Conservation (phyloP, 2,797 vertebrate species). For the Cetoscarus ocellatus region DNA sequence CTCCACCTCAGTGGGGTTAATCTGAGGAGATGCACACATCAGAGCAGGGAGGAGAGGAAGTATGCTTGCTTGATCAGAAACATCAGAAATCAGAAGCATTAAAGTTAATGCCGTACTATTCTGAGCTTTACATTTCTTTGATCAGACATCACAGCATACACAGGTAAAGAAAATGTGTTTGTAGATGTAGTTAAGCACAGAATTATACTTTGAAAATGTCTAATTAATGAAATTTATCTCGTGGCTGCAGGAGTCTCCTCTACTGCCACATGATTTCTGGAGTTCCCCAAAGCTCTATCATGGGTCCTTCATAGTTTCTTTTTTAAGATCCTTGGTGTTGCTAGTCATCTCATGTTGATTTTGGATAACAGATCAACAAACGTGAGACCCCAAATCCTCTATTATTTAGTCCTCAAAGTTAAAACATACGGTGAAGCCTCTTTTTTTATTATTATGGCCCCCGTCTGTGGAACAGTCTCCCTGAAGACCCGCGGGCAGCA, state of each 20-base stretch:
- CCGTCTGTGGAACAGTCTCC: too few species aligned
- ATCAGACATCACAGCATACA: too few species aligned
- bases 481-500: too few species aligned
- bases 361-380: neutral
- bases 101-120: too few species aligned
- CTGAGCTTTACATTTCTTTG: too few species aligned
- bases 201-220: neutral
- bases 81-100: too few species aligned
- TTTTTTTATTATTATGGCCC: too few species aligned
- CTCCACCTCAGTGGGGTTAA: slow-evolving; percentile 90
- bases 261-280: neutral
- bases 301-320: neutral
- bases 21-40: slow-evolving; percentile 78
- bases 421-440: too few species aligned
- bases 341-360: neutral
- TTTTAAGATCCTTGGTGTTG: neutral
- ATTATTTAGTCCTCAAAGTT: too few species aligned
- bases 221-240: neutral
- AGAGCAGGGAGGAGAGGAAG: neutral
- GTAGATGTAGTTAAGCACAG: neutral
- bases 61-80: neutral
- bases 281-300: slow-evolving; percentile 2
- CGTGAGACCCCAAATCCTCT: neutral
- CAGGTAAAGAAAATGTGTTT: too few species aligned
- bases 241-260: neutral